Conservation (phyloP, 1,140 invertebrate genomes). For the Bombus waltoni region DNA sequence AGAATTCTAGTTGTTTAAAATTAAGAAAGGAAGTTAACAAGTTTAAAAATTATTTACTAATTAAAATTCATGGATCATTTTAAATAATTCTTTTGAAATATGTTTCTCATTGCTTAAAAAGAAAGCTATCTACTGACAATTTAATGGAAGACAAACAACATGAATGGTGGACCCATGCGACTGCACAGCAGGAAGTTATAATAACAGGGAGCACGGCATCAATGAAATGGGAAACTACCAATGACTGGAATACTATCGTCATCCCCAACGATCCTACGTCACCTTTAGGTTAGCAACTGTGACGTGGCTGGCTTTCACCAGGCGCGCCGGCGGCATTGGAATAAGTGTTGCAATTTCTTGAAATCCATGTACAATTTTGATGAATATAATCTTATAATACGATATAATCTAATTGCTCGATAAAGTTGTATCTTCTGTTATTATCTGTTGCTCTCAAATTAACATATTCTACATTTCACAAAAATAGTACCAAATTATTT, state of each 20-base stretch:
- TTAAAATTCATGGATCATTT: too few relatives aligned
- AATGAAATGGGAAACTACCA: constrained; percentile 49
- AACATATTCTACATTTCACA: neutral
- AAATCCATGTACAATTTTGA: neutral
- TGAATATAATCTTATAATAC: neutral
- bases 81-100: neutral
- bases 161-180: neutral
- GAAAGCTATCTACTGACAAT: neutral
- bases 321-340: neutral
- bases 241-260: constrained; percentile 49
- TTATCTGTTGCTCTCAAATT: neutral
- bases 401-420: too few relatives aligned
- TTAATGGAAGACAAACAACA: neutral
- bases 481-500: neutral
- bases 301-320: constrained; percentile 41
- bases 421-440: too few relatives aligned
- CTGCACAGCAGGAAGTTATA: constrained; percentile 28
- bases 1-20: neutral
- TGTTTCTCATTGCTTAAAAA: neutral
- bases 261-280: constrained; percentile 36
- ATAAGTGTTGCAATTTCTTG: constrained; percentile 22
- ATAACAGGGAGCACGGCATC: constrained; percentile 30
- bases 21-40: too few relatives aligned
- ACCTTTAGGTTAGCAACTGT: constrained; percentile 41
- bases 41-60: too few relatives aligned